These are phyloP conservation scores for Entomobrya multifasciata DNA, from an alignment of 2,888 invertebrate species.

Conservation along the genomic window DNA sequence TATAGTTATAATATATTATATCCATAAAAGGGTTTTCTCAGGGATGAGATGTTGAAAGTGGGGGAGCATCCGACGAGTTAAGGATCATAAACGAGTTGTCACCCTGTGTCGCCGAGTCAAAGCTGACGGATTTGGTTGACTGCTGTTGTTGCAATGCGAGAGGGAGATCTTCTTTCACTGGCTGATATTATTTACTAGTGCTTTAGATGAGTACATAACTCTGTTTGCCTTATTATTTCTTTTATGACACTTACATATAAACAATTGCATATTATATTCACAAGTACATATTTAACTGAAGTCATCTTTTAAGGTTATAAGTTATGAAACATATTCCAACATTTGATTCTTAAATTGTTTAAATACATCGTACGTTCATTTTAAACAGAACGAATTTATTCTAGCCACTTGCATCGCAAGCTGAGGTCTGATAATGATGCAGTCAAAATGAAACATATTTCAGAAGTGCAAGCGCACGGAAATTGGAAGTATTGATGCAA, in stretches of 20 bases:
- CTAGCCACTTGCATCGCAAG: background rate
- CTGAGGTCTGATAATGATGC: conserved; percentile 19
- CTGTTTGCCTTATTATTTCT: too few species aligned
- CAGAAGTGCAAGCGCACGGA: conserved; percentile 12
- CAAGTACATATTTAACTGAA: too few species aligned
- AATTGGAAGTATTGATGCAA: conserved; percentile 28
- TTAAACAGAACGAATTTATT: conserved; percentile 44
- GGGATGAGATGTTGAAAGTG: background rate
- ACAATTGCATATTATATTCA: too few species aligned
- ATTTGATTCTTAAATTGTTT: too few species aligned
- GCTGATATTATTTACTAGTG: background rate
- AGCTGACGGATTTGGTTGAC: background rate
- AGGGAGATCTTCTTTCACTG: background rate
- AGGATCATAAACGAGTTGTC: conserved; percentile 63
- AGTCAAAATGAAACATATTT: conserved; percentile 33
- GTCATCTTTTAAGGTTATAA: too few species aligned
- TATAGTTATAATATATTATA: background rate
- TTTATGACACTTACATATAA: too few species aligned
- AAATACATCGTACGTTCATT: too few species aligned
- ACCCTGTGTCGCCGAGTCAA: conserved; percentile 22
- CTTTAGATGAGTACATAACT: too few species aligned
- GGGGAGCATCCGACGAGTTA: background rate
- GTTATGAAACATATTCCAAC: too few species aligned
- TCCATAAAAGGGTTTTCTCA: background rate
- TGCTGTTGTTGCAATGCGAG: background rate